Base-by-base conservation (phyloP, 2,797 vertebrate genomes). In the Cynopterus sphinx region DNA sequence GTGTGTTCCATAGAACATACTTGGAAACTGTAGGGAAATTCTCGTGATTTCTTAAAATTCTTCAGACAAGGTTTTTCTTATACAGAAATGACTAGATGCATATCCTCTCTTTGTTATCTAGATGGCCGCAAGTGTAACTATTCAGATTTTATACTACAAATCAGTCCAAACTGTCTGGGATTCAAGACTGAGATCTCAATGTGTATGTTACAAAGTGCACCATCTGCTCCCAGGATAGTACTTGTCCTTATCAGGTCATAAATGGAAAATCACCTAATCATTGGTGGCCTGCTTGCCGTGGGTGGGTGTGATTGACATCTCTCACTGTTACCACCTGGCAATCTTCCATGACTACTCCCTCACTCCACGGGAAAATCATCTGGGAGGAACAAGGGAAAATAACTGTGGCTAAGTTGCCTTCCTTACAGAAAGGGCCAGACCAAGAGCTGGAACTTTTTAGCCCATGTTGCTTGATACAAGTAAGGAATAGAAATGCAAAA, bases 91-190 rank as follows among this genome's bases (percentile, higher is more conserved):
- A 59, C 1, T 51, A 73, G 33, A 87, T 83, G 43, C 26, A 17
- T 87, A 84, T 93, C 53, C 43, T 75, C 43, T 68, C 51, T 86
- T 46, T 59, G 51, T 63, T 49, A 57, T 87, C 53, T 21, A 26
- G 36, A 65, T 90, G 24, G 36, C 68, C 88, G 36, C 26, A 96
- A 73, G 82, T 43, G 22, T 43, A 75, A 87, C 77, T 28, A 41
- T 59, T 92, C 57, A 94, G 51, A 88, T 90, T 87, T 36, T 88
- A 39, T 57, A 92, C 78, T 55, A 94, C 51, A 88, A 83, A 87
- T 46, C 22, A 85, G 63, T 63, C 57, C 59, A 68, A 53, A 89
- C 41, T 86, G 55, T 49, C 7, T 74, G 43, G 24, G 22, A 53
- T 83, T 88, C 13, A 84, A 49, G 95, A 68, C 41, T 33, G 28